Evolutionary conservation across 2,888 invertebrate species (phyloP).

Genomic region (Cremastobaeus sp.): DNA sequence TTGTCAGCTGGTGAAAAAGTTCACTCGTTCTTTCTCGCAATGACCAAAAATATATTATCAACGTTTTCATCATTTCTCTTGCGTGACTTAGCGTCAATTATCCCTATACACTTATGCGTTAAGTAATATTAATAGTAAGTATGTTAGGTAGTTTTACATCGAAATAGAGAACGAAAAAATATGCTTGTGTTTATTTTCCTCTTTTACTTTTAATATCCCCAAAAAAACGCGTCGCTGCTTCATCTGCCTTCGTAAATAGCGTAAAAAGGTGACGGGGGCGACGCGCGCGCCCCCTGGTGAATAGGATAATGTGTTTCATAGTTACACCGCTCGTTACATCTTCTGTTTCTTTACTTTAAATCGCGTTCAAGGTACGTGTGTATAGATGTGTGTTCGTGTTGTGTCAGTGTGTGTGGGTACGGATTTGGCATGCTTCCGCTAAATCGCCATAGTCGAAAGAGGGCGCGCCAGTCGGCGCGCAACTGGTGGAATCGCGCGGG

Average conservation of each 20-base stretch:
- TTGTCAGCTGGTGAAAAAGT: constrained; percentile 77
- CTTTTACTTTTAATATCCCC: constrained; percentile 7
- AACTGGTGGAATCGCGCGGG: constrained; percentile 67
- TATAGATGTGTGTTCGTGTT: constrained; percentile 51
- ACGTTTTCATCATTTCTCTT: constrained; percentile 38
- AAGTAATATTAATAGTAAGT: constrained; percentile 78
- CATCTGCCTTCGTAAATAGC: constrained; percentile 61
- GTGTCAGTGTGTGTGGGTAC: constrained; percentile 45
- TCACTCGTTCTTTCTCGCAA: constrained; percentile 69
- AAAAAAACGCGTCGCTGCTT: constrained; percentile 54
- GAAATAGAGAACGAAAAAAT: constrained; percentile 76
- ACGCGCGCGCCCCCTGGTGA: constrained; percentile 46
- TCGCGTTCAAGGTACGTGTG: constrained; percentile 54
- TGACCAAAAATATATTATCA: constrained; percentile 77
- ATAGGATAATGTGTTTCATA: constrained; percentile 30
- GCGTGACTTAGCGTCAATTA: constrained; percentile 68
- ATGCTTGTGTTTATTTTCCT: constrained; percentile 70
- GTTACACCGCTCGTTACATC: constrained; percentile 33
- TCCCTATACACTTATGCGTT: constrained; percentile 77
- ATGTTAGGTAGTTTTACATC: constrained; percentile 77
- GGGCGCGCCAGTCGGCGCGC: constrained; percentile 62
- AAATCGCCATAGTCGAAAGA: constrained; percentile 71
- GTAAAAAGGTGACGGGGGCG: constrained; percentile 53
- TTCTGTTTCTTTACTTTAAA: constrained; percentile 20
- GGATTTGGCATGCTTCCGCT: constrained; percentile 63